Evolutionary conservation across 2,113 vertebrate species (phyloP).

Genomic region (Festucalex cinctus): DNA sequence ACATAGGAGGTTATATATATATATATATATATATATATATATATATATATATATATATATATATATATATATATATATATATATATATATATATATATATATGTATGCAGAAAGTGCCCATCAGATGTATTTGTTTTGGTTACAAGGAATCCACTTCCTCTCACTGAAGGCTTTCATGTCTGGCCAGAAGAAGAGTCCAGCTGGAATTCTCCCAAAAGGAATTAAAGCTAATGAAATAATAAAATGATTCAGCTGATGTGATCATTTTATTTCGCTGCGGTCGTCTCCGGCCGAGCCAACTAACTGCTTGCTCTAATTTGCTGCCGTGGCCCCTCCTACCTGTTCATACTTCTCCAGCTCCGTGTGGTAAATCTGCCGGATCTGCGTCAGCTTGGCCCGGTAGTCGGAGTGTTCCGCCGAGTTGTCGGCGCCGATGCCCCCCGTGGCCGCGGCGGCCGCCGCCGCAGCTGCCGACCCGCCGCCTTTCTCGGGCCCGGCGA

Average conservation of each 20-base stretch:
- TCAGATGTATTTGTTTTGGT: background rate
- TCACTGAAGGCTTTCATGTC: background rate
- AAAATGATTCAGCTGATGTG: constrained; percentile 6
- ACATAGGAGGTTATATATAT: too few species aligned
- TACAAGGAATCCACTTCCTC: background rate
- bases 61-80: too few species aligned
- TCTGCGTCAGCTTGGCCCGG: constrained; percentile 95
- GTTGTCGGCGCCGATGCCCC: constrained; percentile 87
- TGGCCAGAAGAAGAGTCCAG: background rate
- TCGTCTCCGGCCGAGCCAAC: constrained; percentile 4
- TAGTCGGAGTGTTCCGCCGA: constrained; percentile 96
- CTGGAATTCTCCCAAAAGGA: constrained; percentile 3
- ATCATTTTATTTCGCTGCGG: constrained; percentile 8
- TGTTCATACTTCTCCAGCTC: constrained; percentile 99
- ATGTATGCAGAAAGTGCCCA: too few species aligned
- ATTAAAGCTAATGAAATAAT: constrained; percentile 13
- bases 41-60: too few species aligned
- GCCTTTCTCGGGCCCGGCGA: constrained; percentile 92
- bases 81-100: too few species aligned
- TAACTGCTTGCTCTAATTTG: background rate
- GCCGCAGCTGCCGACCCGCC: constrained; percentile 87
- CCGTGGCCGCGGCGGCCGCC: constrained; percentile 84
- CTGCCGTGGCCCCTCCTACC: constrained; percentile 65
- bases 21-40: too few species aligned
- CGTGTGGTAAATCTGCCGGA: constrained; percentile 97